A percentile compares a stretch with the other conserved stretches of the same genome.
phyloP scores from a whole-genome alignment of 2,797 vertebrate genomes.

The Eupleurogrammus muticus region DNA sequence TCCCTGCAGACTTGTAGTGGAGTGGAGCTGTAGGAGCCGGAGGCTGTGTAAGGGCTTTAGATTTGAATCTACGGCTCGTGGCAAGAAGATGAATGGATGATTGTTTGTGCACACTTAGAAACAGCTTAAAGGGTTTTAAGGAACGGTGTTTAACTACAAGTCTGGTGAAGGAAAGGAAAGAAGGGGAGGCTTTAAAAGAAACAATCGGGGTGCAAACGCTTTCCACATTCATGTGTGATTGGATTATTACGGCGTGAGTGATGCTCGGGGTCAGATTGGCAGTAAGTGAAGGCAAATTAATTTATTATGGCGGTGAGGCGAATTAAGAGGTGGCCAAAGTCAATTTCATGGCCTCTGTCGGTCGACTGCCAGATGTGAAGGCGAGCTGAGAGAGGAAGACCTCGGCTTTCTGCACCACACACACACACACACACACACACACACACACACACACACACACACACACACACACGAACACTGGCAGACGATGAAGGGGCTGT shows the following conservation, averaged over 20 bases:
- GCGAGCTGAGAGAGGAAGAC: conserved; percentile 30
- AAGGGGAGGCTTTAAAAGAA: neutral
- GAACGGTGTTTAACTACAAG: neutral
- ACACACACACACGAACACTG: conserved; percentile 35
- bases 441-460: conserved; percentile 25
- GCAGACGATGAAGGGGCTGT: conserved; percentile 48
- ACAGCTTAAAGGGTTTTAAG: conserved; percentile 20
- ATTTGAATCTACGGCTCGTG: conserved; percentile 50
- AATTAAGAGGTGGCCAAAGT: conserved; percentile 75
- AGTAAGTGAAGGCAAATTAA: conserved; percentile 72
- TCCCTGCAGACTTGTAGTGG: conserved; percentile 14
- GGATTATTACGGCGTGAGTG: conserved; percentile 56
- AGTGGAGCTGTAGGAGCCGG: conserved; percentile 28
- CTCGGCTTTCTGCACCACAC: conserved; percentile 20
- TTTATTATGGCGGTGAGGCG: conserved; percentile 69
- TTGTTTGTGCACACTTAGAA: conserved; percentile 26
- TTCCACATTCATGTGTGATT: conserved; percentile 41
- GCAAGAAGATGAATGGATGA: conserved; percentile 39
- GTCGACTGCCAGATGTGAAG: conserved; percentile 52
- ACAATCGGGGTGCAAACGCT: conserved; percentile 21
- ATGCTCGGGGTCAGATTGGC: conserved; percentile 55
- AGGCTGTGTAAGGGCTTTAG: conserved; percentile 40
- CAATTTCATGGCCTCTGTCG: conserved; percentile 72
- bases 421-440: conserved; percentile 23
- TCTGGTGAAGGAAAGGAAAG: neutral